Evolutionary conservation across 2,797 vertebrate genomes (phyloP).

Genomic region (Gymnocypris eckloni): DNA sequence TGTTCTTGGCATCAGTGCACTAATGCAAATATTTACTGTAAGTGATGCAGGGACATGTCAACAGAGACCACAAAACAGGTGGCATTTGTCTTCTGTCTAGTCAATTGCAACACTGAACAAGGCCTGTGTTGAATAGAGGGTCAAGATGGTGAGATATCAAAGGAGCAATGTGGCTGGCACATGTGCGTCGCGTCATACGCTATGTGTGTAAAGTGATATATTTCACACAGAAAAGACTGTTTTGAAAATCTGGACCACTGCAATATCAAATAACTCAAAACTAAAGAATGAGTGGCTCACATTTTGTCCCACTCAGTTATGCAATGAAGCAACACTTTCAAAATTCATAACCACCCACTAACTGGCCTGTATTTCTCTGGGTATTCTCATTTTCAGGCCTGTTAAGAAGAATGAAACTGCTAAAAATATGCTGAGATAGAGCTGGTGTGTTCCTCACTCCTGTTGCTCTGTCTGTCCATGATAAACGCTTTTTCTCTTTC

Average conservation of each 20-base stretch:
- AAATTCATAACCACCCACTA: conserved; percentile 54
- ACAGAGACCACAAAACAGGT: conserved; percentile 62
- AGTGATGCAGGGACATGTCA: conserved; percentile 70
- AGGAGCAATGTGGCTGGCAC: conserved; percentile 11
- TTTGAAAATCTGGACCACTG: neutral
- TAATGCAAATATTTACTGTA: conserved; percentile 79
- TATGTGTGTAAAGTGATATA: conserved; percentile 6
- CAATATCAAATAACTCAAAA: neutral
- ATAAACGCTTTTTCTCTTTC: conserved; percentile 14
- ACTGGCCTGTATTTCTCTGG: conserved; percentile 64
- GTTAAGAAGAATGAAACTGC: conserved; percentile 67
- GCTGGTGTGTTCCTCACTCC: conserved; percentile 68
- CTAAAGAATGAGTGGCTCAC: conserved; percentile 26
- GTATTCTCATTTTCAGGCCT: conserved; percentile 65
- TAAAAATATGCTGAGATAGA: conserved; percentile 69
- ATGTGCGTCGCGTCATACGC: neutral
- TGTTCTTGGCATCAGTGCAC: conserved; percentile 71
- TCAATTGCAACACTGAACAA: conserved; percentile 31
- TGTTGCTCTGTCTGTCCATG: conserved; percentile 73
- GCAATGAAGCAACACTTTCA: conserved; percentile 40
- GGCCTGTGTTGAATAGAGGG: neutral
- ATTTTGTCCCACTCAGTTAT: conserved; percentile 49
- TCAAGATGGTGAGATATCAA: conserved; percentile 16
- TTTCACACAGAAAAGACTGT: neutral
- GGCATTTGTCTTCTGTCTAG: conserved; percentile 61